Conservation (phyloP, 2,797 vertebrate genomes). For the Cuniculus paca region DNA sequence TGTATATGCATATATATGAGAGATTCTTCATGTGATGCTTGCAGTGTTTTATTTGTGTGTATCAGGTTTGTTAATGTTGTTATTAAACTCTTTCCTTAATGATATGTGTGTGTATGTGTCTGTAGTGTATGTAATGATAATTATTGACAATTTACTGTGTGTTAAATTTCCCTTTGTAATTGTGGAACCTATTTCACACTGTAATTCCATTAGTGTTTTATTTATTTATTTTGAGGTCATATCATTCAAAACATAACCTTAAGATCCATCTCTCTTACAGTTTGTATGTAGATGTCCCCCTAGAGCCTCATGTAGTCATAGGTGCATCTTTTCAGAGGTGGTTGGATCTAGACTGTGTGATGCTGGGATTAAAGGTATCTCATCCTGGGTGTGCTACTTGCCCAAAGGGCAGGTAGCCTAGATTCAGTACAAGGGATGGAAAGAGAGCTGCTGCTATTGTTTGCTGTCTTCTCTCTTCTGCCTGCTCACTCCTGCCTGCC, state of each 20-base stretch:
- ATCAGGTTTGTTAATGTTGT: background rate
- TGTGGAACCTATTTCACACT: background rate
- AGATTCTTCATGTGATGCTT: background rate
- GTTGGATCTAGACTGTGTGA: background rate
- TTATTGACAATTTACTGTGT: background rate
- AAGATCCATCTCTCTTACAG: background rate
- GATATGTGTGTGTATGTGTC: background rate
- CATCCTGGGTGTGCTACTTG: background rate
- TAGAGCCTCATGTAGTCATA: background rate
- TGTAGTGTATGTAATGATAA: background rate
- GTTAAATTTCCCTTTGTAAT: background rate
- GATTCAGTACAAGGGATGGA: background rate
- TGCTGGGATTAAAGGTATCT: background rate
- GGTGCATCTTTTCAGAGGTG: background rate
- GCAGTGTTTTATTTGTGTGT: background rate
- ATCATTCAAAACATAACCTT: background rate
- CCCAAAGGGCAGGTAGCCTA: background rate
- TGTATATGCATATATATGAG: background rate
- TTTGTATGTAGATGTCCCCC: background rate
- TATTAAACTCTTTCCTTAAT: slow-evolving; percentile 21
- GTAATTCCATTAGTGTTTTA: background rate
- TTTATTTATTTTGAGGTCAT: slow-evolving; percentile 31
- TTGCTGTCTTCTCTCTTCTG: background rate
- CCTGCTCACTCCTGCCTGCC: too few relatives aligned
- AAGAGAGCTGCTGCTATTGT: background rate